A percentile compares a stretch with the other conserved stretches of the same genome.
These are phyloP conservation scores for Drepanosiphum platanoidis DNA, from an alignment of 2,888 invertebrate genomes.

Conservation along the genomic window DNA sequence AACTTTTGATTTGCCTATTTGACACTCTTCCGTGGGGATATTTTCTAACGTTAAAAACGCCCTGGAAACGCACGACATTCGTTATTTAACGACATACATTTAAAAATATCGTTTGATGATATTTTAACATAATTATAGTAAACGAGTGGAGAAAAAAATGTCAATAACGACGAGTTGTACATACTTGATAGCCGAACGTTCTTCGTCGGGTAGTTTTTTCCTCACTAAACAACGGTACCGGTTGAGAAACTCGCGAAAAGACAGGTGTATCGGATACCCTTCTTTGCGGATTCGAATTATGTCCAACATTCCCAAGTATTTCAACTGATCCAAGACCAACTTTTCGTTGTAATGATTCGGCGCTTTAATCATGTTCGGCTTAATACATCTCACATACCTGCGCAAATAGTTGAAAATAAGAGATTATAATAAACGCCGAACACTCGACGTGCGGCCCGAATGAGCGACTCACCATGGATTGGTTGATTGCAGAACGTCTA, in stretches of 20 bases:
- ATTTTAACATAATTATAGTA: too few relatives aligned
- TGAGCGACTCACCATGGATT: constrained; percentile 78
- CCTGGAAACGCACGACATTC: constrained; percentile 65
- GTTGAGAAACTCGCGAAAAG: constrained; percentile 78
- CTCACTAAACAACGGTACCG: constrained; percentile 79
- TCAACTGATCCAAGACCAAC: constrained; percentile 85
- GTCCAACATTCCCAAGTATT: constrained; percentile 92
- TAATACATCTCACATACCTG: constrained; percentile 91
- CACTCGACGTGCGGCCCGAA: neutral
- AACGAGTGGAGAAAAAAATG: constrained; percentile 1
- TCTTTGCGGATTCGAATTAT: constrained; percentile 90
- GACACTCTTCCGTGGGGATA: constrained; percentile 83
- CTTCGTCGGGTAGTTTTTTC: constrained; percentile 69
- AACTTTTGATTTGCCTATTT: constrained; percentile 86
- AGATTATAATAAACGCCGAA: neutral
- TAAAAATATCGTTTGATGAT: neutral
- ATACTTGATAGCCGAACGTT: constrained; percentile 67
- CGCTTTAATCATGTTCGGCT: constrained; percentile 86
- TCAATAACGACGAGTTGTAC: constrained; percentile 66
- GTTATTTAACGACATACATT: neutral
- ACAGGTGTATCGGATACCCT: constrained; percentile 88
- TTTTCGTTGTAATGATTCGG: constrained; percentile 82
- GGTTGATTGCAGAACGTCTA: constrained; percentile 88
- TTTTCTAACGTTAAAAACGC: constrained; percentile 74
- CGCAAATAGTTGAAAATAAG: too few relatives aligned